phyloP scores from a whole-genome alignment of 2,888 invertebrate genomes.

The Nephrotoma flavescens region DNA sequence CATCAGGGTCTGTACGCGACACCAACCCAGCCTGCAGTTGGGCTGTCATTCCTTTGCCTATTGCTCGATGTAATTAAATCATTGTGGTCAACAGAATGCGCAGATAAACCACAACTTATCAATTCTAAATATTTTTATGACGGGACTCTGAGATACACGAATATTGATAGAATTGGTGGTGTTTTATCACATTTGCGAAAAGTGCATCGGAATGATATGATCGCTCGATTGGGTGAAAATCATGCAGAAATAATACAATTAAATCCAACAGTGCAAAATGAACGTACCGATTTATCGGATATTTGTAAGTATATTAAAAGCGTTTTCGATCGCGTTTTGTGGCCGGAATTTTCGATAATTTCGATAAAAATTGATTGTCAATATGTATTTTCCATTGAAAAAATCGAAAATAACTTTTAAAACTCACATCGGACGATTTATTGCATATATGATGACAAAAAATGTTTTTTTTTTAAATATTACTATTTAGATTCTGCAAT shows the following conservation, averaged over 20 bases:
- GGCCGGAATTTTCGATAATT: neutral
- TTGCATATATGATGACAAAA: too few species aligned
- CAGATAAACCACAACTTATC: conserved; percentile 19
- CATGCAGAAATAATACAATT: conserved; percentile 12
- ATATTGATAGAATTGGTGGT: conserved; percentile 31
- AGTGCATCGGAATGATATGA: conserved; percentile 25
- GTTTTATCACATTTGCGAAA: conserved; percentile 30
- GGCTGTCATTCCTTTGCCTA: conserved; percentile 26
- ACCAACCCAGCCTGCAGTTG: conserved; percentile 28
- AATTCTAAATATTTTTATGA: conserved; percentile 25
- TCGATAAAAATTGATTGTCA: neutral
- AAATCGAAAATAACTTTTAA: too few species aligned
- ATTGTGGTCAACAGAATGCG: conserved; percentile 21
- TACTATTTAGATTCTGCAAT: conserved; percentile 23
- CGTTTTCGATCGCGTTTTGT: neutral
- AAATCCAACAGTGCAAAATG: conserved; percentile 8
- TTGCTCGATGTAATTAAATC: conserved; percentile 22
- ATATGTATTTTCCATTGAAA: too few species aligned
- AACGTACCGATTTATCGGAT: conserved; percentile 10
- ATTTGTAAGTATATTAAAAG: conserved; percentile 12
- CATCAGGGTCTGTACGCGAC: conserved; percentile 28
- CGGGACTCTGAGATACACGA: conserved; percentile 27
- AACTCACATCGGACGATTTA: too few species aligned
- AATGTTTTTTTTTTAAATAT: neutral
- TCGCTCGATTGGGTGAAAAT: conserved; percentile 21